A percentile compares a stretch with the other conserved stretches of the same genome.
Conservation (phyloP, 2,888 invertebrate genomes). For the Phaonia tiefii region DNA sequence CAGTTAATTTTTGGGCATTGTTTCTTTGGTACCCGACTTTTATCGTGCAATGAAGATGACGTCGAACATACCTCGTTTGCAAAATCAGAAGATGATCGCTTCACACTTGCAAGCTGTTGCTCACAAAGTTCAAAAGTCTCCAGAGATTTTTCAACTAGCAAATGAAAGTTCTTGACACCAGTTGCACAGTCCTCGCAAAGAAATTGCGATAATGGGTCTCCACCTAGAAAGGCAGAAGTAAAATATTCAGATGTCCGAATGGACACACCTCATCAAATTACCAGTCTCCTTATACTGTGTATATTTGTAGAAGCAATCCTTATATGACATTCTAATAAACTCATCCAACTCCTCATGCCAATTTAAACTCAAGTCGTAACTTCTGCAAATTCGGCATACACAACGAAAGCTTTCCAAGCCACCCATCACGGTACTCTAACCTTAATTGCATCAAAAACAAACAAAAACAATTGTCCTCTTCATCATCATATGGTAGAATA, state of each 20-base stretch:
- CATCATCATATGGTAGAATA: no score
- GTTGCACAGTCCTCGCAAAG: slow-evolving; percentile 9
- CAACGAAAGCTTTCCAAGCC: neutral
- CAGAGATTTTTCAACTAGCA: slow-evolving; percentile 4
- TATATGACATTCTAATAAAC: neutral
- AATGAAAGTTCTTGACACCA: neutral
- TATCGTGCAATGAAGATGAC: no score
- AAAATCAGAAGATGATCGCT: no score
- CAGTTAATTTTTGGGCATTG: no score
- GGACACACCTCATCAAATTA: neutral
- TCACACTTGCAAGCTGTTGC: neutral
- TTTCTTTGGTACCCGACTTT: no score
- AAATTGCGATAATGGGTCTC: slow-evolving; percentile 7
- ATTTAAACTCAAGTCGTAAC: neutral
- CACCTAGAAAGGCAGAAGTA: neutral
- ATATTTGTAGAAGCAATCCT: slow-evolving; percentile 24
- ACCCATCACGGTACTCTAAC: no score
- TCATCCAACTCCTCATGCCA: slow-evolving; percentile 6
- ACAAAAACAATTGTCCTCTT: no score
- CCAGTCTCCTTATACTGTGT: neutral
- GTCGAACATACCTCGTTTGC: no score
- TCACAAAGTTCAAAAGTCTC: neutral
- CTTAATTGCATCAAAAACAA: no score
- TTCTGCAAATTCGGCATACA: slow-evolving; percentile 18
- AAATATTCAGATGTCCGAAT: neutral